These are phyloP conservation scores for Urosaurus nigricauda DNA, from an alignment of 2,797 vertebrate genomes.

Conservation along the genomic window DNA sequence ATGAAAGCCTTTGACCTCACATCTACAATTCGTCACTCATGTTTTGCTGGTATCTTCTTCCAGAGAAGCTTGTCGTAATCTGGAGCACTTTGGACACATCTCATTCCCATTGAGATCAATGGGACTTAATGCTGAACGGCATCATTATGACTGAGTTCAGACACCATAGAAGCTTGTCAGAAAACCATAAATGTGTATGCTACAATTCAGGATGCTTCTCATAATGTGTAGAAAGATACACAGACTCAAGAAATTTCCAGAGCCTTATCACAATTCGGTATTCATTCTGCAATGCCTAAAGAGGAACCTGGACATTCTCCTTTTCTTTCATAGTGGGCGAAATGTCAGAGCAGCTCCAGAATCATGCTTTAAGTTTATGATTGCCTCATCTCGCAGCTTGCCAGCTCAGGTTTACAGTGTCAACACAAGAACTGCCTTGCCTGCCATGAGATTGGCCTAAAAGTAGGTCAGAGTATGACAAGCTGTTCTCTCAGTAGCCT, in stretches of 20 bases:
- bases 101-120: background rate
- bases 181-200: background rate
- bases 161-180: background rate
- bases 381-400: constrained; percentile 58
- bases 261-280: background rate
- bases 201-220: background rate
- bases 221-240: background rate
- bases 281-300: background rate
- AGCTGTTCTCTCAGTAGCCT: constrained; percentile 68
- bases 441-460: constrained; percentile 70
- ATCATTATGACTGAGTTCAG: background rate
- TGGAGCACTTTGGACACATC: no score
- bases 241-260: background rate
- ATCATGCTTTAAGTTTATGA: constrained; percentile 34
- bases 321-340: background rate
- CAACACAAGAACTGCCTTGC: constrained; percentile 68
- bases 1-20: no score
- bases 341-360: background rate
- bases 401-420: constrained; percentile 60
- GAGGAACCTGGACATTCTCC: background rate
- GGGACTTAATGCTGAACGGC: no score
- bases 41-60: background rate
- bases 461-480: constrained; percentile 77
- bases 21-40: background rate
- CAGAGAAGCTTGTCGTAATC: background rate